Evolutionary conservation across 2,797 vertebrate species (phyloP).

Genomic region (Gymnoscopelus braueri): DNA sequence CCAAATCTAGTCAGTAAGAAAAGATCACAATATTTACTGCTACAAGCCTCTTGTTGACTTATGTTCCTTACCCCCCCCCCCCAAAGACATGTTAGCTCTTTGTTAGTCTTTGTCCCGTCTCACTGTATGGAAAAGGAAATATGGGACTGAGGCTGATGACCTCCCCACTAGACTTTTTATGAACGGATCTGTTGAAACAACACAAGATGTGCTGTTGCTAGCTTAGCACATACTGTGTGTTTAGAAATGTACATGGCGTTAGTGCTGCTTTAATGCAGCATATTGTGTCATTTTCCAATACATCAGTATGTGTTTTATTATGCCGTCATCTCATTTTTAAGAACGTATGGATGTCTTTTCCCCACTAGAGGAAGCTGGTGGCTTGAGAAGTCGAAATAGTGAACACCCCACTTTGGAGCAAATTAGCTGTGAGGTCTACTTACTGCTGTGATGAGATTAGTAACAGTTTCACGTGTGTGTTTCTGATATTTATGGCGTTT

Average conservation of each 20-base stretch:
- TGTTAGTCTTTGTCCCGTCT: slow-evolving; percentile 62
- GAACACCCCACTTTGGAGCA: too few relatives aligned
- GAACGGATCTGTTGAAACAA: slow-evolving; percentile 26
- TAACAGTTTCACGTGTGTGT: slow-evolving; percentile 10
- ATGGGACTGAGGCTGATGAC: slow-evolving; percentile 62
- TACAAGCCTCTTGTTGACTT: slow-evolving; percentile 77
- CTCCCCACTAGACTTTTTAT: slow-evolving; percentile 68
- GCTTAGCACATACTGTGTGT: slow-evolving; percentile 28
- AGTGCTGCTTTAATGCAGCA: too few relatives aligned
- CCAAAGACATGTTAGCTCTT: slow-evolving; percentile 64
- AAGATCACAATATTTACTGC: slow-evolving; percentile 70
- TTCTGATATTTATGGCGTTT: slow-evolving; percentile 9
- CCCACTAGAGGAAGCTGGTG: too few relatives aligned
- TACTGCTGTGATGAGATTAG: background rate
- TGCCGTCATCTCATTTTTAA: too few relatives aligned
- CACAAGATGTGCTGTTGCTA: slow-evolving; percentile 58
- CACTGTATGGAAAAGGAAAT: slow-evolving; percentile 73
- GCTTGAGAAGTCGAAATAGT: too few relatives aligned
- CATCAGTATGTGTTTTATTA: too few relatives aligned
- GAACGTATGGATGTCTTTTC: too few relatives aligned
- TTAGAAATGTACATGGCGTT: background rate
- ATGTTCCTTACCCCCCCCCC: slow-evolving; percentile 39
- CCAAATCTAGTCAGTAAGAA: slow-evolving; percentile 73
- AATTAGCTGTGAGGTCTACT: too few relatives aligned
- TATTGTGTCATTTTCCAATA: too few relatives aligned